Percentiles rank a stretch among this genome's conserved stretches.
Conservation (phyloP, 2,888 invertebrate genomes). For the Cosmia pyralina region DNA sequence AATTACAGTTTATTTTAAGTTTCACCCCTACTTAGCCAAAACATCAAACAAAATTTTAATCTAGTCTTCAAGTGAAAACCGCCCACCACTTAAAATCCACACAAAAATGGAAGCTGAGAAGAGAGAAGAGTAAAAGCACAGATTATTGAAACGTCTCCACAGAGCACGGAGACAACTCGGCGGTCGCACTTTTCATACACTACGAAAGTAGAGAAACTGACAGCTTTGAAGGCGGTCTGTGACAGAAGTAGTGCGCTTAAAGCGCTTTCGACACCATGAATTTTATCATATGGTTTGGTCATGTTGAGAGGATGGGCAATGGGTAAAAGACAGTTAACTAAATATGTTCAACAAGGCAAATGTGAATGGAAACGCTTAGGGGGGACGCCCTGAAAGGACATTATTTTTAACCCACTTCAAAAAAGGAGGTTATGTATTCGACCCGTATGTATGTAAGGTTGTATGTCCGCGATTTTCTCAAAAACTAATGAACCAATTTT, state of each 20-base stretch:
- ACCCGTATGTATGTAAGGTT: too few species aligned
- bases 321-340: not conserved
- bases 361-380: too few species aligned
- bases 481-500: too few species aligned
- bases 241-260: too few species aligned
- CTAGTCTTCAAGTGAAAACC: conserved; percentile 5
- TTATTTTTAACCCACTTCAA: too few species aligned
- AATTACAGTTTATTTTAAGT: not conserved
- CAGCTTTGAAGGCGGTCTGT: not conserved
- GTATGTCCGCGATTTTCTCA: too few species aligned
- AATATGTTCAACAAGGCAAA: not conserved
- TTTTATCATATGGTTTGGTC: not conserved
- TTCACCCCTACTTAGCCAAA: not conserved
- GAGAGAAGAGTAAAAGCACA: conserved; percentile 8
- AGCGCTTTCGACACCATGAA: too few species aligned
- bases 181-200: not conserved
- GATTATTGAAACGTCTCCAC: too few species aligned
- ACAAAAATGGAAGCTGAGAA: conserved; percentile 31
- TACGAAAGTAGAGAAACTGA: not conserved
- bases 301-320: not conserved
- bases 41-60: conserved; percentile 10
- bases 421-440: too few species aligned
- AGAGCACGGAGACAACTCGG: not conserved
- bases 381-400: too few species aligned
- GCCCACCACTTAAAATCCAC: conserved; percentile 15